phyloP scores from a whole-genome alignment of 2,797 vertebrate species.

The Helicolenus hilgendorfi region DNA sequence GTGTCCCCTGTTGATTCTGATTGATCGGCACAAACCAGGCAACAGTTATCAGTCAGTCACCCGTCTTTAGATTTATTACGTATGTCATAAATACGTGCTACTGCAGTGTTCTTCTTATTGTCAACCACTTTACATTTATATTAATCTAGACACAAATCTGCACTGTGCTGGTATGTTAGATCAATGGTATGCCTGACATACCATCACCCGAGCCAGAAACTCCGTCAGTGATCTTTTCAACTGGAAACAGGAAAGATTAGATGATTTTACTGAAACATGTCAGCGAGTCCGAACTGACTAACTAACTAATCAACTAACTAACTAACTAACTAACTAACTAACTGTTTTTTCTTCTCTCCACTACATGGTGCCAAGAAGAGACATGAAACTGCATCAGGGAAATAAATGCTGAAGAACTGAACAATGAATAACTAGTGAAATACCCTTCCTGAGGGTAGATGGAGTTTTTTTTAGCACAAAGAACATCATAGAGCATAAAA shows the following conservation, averaged over 20 bases:
- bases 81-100: background rate
- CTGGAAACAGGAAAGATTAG: conserved; percentile 13
- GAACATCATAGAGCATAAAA: background rate
- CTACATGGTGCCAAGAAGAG: background rate
- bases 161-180: too few species aligned
- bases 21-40: rapidly evolving
- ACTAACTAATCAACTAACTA: too few species aligned
- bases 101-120: background rate
- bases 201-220: rapidly evolving
- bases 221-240: background rate
- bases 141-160: background rate
- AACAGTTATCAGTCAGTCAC: background rate
- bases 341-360: background rate
- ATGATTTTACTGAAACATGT: background rate
- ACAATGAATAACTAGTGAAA: background rate
- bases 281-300: background rate
- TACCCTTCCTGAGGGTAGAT: background rate
- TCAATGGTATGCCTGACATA: background rate
- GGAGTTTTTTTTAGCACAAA: background rate
- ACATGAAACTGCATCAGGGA: background rate
- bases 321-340: too few species aligned
- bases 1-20: rapidly evolving
- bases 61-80: background rate
- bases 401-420: background rate
- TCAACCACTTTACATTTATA: background rate